Conservation (phyloP, 1,140 invertebrate genomes). For the Drosophila ogumai region DNA sequence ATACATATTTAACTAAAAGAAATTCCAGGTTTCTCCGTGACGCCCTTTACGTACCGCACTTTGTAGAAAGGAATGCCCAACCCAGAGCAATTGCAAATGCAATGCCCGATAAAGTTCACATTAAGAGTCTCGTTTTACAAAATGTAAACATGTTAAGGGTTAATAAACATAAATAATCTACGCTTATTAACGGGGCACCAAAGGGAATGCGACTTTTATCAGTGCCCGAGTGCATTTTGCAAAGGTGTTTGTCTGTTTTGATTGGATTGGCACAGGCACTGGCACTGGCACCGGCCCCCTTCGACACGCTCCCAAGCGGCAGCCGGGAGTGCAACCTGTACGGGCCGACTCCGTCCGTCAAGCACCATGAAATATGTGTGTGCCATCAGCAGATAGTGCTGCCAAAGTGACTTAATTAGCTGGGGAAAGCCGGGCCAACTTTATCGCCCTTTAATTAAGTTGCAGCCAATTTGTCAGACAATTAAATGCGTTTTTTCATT, state of each 20-base stretch:
- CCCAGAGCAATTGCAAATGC: slow-evolving; percentile 59
- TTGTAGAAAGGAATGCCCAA: background rate
- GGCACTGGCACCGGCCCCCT: background rate
- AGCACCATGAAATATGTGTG: slow-evolving; percentile 75
- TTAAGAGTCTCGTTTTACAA: slow-evolving; percentile 85
- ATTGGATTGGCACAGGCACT: slow-evolving; percentile 35
- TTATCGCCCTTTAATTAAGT: slow-evolving; percentile 80
- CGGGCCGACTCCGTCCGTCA: slow-evolving; percentile 42
- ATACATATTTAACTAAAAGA: no score
- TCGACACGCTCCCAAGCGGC: slow-evolving; percentile 40
- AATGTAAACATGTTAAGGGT: slow-evolving; percentile 85
- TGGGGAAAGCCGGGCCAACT: slow-evolving; percentile 32
- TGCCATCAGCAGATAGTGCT: slow-evolving; percentile 65
- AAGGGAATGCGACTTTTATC: slow-evolving; percentile 60
- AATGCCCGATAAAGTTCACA: slow-evolving; percentile 82
- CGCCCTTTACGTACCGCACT: slow-evolving; percentile 23
- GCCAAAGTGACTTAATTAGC: slow-evolving; percentile 76
- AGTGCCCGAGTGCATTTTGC: slow-evolving; percentile 75
- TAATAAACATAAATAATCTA: slow-evolving; percentile 85
- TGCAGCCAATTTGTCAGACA: slow-evolving; percentile 81
- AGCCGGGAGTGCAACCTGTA: slow-evolving; percentile 40
- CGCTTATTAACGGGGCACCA: slow-evolving; percentile 77
- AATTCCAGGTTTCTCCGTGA: background rate
- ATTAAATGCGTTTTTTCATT: slow-evolving; percentile 52
- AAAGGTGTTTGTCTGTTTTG: slow-evolving; percentile 78